Base-by-base conservation (phyloP, 2,797 vertebrate genomes). In the Sebastes elongatus region DNA sequence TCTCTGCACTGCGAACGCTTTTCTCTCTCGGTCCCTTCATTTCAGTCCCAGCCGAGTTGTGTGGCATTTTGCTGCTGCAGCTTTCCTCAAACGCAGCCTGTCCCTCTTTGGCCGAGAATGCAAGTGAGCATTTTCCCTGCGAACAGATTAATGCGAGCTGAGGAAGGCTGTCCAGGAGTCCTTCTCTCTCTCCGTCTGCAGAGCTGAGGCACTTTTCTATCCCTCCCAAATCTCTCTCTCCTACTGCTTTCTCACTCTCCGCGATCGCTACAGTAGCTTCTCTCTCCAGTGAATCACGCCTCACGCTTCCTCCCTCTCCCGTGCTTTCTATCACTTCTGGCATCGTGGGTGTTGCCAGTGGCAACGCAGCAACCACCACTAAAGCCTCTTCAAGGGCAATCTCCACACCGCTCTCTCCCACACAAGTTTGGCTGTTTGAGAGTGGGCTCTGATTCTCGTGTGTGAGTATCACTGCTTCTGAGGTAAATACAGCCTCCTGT, bases 271-370 rank as follows among this genome's bases (percentile, higher is more conserved):
- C 85, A 84, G 85, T 86, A 84, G 84, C 88, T 68, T 62, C 86
- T 81, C 87, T 91, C 85, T 86, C 86, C 77, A 68, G 46, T 70
- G 80, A 92, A 92, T 95, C 90, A 88, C 71, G 35, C 84, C 90
- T 90, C 91, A 82, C 87, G 42, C 91, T 84, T 90, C 94, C 94
- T 94, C 87, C 74, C 89, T 92, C 92, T 93, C 92, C 86, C 82
- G 93, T 70, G 70, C 92, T 91, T 94, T 96, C 90, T 88, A 93
- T 94, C 92, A 90, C 92, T 96, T 94, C 95, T 95, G 92, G 94
- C 91, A 93, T 91, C 62, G 95, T 94, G 93, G 95, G 94, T 94
- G 95, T 96, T 94, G 94, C 95, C 93, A 94, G 88, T 94, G 94
- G 95, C 93, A 96, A 96, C 95, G 86, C 91, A 82, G 94, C 87